Base-by-base conservation (phyloP, 2,888 invertebrate genomes). In the Dermolepida albohirtum region DNA sequence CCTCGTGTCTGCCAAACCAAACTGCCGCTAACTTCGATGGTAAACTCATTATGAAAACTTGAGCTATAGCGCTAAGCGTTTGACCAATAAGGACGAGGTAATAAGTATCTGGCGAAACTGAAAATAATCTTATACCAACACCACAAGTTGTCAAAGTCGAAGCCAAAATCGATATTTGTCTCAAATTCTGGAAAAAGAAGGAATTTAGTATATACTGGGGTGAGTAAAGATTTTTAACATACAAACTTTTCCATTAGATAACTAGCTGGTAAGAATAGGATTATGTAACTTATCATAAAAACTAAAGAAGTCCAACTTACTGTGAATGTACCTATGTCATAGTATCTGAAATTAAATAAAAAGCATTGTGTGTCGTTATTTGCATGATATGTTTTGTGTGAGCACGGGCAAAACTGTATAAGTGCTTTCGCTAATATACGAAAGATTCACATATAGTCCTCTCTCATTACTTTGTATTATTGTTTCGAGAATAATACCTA, bases 261-360 rank as follows among this genome's bases (percentile, higher is more conserved):
- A 80, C 96, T 95, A 16, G 93, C 96, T 0, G 98, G 98, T 79
- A 98, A 93, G 79, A 98, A 96, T 73, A 97, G 89, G 8, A 97
- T 92, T 76, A 98, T 95, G 84, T 98, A 98, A 1, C 91, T 88
- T 72, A 95, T 88, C 97, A 98, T 98, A 85, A 92, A 98, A 78
- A 98, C 89, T 92, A 98, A 93, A 62, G 96, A 96, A 29, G 97
- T 94, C 94, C 96, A 94, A 83, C 97, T 93, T 65, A 98, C 92
- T 76, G 88, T 86, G 75, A 88, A 88, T 75, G 87, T 87, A 72
- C 86, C 85, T 17, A 93, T 89, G 50, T 86, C 85, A 80, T 94
- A 94, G 84, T 92, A 93, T 77, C 89, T 80, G 66, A 66, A 78
- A 78, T 16, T 11, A 12, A 54, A 14, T 54, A 34, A 10, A 16